Percentiles rank a stretch among this genome's conserved stretches.
Evolutionary conservation across 2,797 vertebrate genomes (phyloP).

Genomic region (Cichlasoma orientale): DNA sequence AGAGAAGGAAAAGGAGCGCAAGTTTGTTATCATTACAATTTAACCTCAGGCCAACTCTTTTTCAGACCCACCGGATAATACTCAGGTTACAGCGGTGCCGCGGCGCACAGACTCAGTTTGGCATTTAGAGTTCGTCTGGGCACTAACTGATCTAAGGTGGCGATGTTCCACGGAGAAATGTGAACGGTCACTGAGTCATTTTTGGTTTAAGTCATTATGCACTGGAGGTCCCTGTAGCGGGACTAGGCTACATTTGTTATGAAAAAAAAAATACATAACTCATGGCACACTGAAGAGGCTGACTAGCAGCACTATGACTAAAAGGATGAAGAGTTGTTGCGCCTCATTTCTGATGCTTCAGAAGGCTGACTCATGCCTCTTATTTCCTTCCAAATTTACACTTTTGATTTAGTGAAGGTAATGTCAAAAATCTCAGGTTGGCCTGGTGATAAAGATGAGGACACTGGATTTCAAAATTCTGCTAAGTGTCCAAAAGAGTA

Average conservation of each 20-base stretch:
- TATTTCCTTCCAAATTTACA: neutral
- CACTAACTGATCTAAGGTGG: constrained; percentile 39
- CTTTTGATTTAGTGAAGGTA: neutral
- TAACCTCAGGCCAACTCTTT: constrained; percentile 34
- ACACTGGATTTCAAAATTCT: neutral
- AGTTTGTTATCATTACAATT: constrained; percentile 34
- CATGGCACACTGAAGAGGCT: neutral
- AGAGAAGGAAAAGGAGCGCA: constrained; percentile 24
- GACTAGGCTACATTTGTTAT: neutral
- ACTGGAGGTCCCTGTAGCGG: neutral
- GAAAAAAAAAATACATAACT: neutral
- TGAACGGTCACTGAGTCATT: constrained; percentile 24
- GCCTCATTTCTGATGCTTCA: neutral
- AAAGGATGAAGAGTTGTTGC: neutral
- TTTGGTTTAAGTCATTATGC: neutral
- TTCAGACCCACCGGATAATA: constrained; percentile 27
- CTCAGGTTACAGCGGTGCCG: neutral
- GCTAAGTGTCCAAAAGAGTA: neutral
- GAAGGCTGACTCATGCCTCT: neutral
- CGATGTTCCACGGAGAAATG: constrained; percentile 41
- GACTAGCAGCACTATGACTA: neutral
- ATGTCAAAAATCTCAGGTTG: neutral
- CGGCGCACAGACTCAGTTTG: constrained; percentile 37
- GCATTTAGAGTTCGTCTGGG: constrained; percentile 57
- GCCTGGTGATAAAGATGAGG: neutral